Evolutionary conservation across 2,888 invertebrate genomes (phyloP).

Genomic region (Sesamia inferens): DNA sequence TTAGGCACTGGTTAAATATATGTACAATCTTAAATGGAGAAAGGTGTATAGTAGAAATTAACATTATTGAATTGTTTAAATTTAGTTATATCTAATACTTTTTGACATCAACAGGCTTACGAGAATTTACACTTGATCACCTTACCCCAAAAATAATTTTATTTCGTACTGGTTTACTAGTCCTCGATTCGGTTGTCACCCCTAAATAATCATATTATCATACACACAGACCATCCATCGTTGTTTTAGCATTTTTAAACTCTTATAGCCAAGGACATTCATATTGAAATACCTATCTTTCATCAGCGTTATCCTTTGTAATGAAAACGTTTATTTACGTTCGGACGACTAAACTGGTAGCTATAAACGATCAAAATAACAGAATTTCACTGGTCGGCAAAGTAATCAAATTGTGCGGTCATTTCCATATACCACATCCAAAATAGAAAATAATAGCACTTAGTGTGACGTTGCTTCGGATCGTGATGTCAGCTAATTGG

Average conservation of each 20-base stretch:
- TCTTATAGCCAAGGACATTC: too few species aligned
- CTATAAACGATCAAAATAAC: neutral
- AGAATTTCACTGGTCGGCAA: neutral
- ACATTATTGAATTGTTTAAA: neutral
- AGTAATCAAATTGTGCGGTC: neutral
- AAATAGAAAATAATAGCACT: slow-evolving; percentile 31
- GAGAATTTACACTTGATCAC: too few species aligned
- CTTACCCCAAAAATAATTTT: too few species aligned
- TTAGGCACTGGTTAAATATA: too few species aligned
- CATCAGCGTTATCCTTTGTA: neutral
- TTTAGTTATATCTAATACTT: neutral
- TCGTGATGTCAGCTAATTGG: slow-evolving; percentile 51
- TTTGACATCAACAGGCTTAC: neutral
- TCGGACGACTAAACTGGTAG: neutral
- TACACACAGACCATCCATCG: neutral
- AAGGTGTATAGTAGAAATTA: neutral
- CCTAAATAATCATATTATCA: too few species aligned
- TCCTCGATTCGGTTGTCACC: neutral
- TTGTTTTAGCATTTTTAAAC: too few species aligned
- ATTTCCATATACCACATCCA: slow-evolving; percentile 8
- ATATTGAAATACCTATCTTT: neutral
- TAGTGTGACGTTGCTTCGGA: slow-evolving; percentile 1
- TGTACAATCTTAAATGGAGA: too few species aligned
- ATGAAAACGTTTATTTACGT: neutral
- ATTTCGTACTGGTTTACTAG: neutral